Conservation (phyloP, 1,140 invertebrate genomes). For the Ostrea edulis region DNA sequence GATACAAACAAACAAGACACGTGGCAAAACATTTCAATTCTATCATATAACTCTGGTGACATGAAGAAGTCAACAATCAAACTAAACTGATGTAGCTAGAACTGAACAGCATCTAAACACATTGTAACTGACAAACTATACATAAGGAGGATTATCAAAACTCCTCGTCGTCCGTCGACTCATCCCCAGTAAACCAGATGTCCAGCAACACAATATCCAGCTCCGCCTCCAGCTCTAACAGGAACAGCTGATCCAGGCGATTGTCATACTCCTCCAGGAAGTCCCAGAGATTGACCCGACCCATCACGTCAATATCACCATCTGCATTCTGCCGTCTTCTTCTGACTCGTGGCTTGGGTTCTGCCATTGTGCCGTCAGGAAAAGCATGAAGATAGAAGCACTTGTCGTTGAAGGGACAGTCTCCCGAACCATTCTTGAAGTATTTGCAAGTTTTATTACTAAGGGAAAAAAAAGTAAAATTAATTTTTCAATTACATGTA, state of each 20-base stretch:
- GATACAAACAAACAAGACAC: too few species aligned
- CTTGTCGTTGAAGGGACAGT: conserved; percentile 94
- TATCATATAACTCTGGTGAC: too few species aligned
- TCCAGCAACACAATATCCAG: conserved; percentile 58
- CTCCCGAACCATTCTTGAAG: conserved; percentile 89
- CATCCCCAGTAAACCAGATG: conserved; percentile 41
- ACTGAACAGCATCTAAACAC: too few species aligned
- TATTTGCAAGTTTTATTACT: conserved; percentile 92
- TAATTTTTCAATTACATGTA: neutral
- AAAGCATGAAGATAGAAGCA: conserved; percentile 94
- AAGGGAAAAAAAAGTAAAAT: conserved; percentile 55
- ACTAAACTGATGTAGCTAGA: too few species aligned
- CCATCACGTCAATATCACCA: conserved; percentile 83
- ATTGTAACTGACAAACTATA: neutral
- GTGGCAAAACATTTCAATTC: too few species aligned
- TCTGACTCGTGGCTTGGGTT: conserved; percentile 86
- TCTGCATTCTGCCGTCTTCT: conserved; percentile 81
- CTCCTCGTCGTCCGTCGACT: conserved; percentile 35
- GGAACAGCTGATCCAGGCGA: conserved; percentile 72
- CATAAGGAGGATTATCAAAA: conserved; percentile 23
- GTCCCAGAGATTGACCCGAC: conserved; percentile 86
- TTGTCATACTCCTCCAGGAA: conserved; percentile 86
- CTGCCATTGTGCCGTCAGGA: conserved; percentile 88
- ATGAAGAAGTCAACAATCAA: too few species aligned
- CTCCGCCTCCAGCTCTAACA: conserved; percentile 71